Percentiles rank a stretch among this genome's conserved stretches.
Conservation (phyloP, 2,797 vertebrate species). For the Mormyrus hasselquistii region DNA sequence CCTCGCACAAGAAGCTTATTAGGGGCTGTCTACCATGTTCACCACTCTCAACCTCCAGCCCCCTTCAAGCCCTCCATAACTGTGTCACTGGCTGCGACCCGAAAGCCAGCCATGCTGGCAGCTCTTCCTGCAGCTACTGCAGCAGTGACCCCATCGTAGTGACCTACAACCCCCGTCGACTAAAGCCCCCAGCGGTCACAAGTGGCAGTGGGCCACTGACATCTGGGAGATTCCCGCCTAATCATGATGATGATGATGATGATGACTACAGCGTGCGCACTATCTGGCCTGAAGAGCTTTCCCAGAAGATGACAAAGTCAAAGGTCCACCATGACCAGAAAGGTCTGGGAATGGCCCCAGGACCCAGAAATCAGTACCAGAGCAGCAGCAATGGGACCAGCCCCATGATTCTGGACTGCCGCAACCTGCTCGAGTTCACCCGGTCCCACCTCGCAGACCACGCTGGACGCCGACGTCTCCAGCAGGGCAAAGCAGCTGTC, state of each 20-base stretch:
- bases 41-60: constrained; percentile 60
- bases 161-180: constrained; percentile 68
- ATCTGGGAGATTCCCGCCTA: constrained; percentile 44
- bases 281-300: constrained; percentile 77
- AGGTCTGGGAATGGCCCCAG: constrained; percentile 51
- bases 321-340: constrained; percentile 61
- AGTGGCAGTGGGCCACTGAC: constrained; percentile 44
- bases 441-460: constrained; percentile 60
- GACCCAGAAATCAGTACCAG: constrained; percentile 47
- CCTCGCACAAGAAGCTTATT: constrained; percentile 63
- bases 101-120: constrained; percentile 68
- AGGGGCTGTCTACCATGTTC: constrained; percentile 70
- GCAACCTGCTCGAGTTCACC: constrained; percentile 61
- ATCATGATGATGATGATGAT: constrained; percentile 65
- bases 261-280: constrained; percentile 75
- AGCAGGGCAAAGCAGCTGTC: constrained; percentile 70
- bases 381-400: constrained; percentile 51
- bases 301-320: constrained; percentile 70
- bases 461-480: constrained; percentile 60
- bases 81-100: constrained; percentile 71
- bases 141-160: constrained; percentile 82
- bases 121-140: constrained; percentile 79
- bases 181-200: constrained; percentile 56
- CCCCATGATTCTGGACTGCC: constrained; percentile 62
- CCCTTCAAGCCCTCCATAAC: constrained; percentile 67